Percentiles rank a stretch among this genome's conserved stretches.
These are phyloP conservation scores for Pseudochirops cupreus DNA, from an alignment of 2,797 vertebrate species.

Conservation along the genomic window DNA sequence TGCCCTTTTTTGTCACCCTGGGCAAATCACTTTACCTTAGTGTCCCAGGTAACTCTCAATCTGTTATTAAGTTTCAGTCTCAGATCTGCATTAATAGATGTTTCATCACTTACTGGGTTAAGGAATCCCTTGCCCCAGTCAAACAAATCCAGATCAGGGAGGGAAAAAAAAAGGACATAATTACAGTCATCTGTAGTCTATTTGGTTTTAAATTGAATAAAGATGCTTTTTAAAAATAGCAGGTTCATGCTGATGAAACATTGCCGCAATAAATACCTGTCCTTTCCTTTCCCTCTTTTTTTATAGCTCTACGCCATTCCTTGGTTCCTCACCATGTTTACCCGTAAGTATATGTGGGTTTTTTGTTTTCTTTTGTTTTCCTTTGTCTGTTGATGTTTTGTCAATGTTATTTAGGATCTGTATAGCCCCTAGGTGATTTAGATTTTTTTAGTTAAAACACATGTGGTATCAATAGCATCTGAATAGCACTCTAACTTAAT, in stretches of 20 bases:
- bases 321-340: constrained; percentile 99
- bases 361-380: constrained; percentile 15
- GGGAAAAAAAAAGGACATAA: neutral
- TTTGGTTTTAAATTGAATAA: constrained; percentile 31
- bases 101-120: neutral
- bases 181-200: neutral
- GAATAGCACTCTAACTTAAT: constrained; percentile 35
- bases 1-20: neutral
- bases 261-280: neutral
- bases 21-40: neutral
- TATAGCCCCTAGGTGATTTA: neutral
- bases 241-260: neutral
- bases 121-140: neutral
- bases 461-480: neutral
- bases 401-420: neutral
- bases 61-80: neutral
- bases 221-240: neutral
- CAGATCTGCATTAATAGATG: neutral
- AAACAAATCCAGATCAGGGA: neutral
- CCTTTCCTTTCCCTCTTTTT: constrained; percentile 40
- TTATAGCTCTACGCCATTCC: constrained; percentile 97
- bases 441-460: neutral
- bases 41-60: neutral
- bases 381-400: constrained; percentile 9
- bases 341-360: constrained; percentile 91